Evolutionary conservation across 2,797 vertebrate species (phyloP), one percentile per base, ranked within the genome.

Genomic region (Spheniscus humboldti): DNA sequence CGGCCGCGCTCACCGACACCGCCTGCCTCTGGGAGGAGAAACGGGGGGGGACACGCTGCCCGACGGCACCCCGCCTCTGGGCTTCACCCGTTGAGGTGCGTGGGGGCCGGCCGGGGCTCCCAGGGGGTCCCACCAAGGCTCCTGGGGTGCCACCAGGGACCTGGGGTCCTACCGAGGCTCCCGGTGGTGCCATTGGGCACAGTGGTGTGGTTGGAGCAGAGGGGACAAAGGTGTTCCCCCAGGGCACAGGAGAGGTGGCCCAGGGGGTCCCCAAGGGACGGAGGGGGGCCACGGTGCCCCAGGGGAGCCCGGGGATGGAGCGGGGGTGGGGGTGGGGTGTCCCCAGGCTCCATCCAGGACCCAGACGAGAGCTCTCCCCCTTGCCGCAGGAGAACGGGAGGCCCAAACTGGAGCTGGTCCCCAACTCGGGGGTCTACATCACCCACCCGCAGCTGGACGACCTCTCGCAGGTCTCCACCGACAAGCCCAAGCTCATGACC

Each of bases 401-500:
- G 9, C 91, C 92, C 39, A 92, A 92, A 59, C 60, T 86, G 67
- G 94, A 94, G 62, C 68, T 96, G 87, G 88, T 86, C 18, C 92
- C 97, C 80, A 79, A 68, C 20, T 94, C 69, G 3, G 89, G 90
- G 30, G 90, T 90, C 67, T 96, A 72, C 45, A 71, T 96, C 67
- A 95, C 76, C 12, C 92, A 93, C 80, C 73, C 53, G 39, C 91
- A 96, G 94, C 62, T 94, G 55, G 82, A 94, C 6, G 67, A 97
- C 50, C 95, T 97, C 31, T 77, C 90, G 2, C 90, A 88, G 57
- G 88, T 95, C 22, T 76, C 96, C 43, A 39, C 78, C 1, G 95
- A 96, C 68, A 94, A 96, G 48, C 94, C 95, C 71, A 92, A 96
- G 72, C 92, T 96, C 56, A 96, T 92, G 90, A 95, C 90, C 13